Conservation (phyloP, 1,140 invertebrate species). For the Bombus confusus region DNA sequence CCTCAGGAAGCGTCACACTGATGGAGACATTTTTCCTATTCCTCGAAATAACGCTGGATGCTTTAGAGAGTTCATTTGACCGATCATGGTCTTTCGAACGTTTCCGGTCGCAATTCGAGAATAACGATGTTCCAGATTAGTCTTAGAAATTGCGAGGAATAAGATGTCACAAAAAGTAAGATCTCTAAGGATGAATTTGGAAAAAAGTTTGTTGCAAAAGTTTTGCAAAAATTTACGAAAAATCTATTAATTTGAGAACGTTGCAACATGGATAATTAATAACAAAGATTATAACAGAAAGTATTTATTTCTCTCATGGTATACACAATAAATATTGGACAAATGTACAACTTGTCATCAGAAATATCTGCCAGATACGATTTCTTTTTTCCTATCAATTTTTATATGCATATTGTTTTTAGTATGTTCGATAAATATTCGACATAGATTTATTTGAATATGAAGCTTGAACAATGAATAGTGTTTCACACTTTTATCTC, state of each 20-base stretch:
- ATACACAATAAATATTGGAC: too few relatives aligned
- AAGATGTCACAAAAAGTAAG: neutral
- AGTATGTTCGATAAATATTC: neutral
- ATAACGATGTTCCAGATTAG: neutral
- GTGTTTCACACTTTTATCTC: neutral
- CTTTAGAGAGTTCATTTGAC: neutral
- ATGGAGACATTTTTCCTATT: neutral
- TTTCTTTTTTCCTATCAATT: neutral
- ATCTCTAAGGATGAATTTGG: neutral
- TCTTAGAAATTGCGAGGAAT: neutral
- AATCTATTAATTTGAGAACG: too few relatives aligned
- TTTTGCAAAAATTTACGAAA: too few relatives aligned
- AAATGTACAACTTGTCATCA: neutral
- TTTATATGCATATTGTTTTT: neutral
- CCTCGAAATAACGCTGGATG: neutral
- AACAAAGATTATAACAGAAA: too few relatives aligned
- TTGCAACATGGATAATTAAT: too few relatives aligned
- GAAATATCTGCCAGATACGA: neutral
- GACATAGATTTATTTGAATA: neutral
- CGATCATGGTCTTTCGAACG: neutral
- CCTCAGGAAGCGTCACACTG: neutral
- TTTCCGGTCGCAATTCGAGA: neutral
- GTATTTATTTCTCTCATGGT: too few relatives aligned
- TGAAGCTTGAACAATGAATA: neutral
- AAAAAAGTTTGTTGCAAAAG: too few relatives aligned